These are phyloP conservation scores for Pluvianellus socialis DNA, from an alignment of 2,113 vertebrate genomes.

Conservation along the genomic window DNA sequence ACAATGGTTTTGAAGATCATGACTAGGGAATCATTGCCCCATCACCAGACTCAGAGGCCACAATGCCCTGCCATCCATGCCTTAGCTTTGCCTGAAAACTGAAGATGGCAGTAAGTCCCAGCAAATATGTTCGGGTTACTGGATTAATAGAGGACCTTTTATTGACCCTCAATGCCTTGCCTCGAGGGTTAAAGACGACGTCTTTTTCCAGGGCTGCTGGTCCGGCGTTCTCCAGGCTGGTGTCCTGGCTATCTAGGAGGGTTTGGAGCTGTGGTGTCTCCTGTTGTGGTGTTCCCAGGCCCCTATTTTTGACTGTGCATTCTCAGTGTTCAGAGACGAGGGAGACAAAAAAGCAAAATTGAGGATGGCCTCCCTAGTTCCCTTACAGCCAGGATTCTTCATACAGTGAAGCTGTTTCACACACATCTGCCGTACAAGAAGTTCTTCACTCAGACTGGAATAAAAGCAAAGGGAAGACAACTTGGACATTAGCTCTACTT, in stretches of 20 bases:
- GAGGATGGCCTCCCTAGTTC: neutral
- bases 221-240: neutral
- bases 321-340: neutral
- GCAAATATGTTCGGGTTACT: neutral
- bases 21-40: neutral
- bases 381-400: neutral
- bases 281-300: neutral
- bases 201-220: neutral
- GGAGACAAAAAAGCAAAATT: neutral
- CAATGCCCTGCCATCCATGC: neutral
- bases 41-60: neutral
- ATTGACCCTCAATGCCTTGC: neutral
- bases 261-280: neutral
- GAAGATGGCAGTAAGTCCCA: conserved; percentile 48
- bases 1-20: neutral
- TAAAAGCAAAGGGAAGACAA: neutral
- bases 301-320: neutral
- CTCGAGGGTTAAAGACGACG: neutral
- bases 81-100: conserved; percentile 28
- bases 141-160: neutral
- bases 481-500: neutral
- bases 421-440: neutral
- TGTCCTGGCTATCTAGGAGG: neutral
- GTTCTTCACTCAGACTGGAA: neutral
- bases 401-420: neutral